phyloP scores from a whole-genome alignment of 2,797 vertebrate genomes.

The Mycteria americana region DNA sequence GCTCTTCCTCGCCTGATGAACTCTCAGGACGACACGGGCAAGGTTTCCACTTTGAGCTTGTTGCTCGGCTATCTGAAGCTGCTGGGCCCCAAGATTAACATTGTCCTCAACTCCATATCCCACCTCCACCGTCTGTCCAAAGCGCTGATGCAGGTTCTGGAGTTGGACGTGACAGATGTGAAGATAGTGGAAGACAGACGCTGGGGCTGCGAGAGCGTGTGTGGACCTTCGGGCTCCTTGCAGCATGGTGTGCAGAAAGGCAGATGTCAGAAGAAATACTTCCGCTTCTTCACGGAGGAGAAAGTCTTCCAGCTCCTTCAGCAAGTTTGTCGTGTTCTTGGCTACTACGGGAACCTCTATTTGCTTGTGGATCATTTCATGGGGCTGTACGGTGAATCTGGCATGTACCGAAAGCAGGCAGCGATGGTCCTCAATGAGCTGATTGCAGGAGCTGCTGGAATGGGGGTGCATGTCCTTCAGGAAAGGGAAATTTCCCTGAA shows the following conservation, averaged over 20 bases:
- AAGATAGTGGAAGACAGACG: slow-evolving; percentile 86
- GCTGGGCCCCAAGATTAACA: slow-evolving; percentile 82
- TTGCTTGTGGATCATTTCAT: slow-evolving; percentile 89
- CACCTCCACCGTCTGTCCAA: slow-evolving; percentile 89
- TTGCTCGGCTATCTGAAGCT: slow-evolving; percentile 91
- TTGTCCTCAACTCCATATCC: slow-evolving; percentile 82
- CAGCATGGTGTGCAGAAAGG: not conserved
- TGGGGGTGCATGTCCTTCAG: slow-evolving; percentile 62
- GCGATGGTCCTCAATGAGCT: slow-evolving; percentile 90
- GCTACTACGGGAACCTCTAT: slow-evolving; percentile 87
- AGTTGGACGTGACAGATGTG: slow-evolving; percentile 86
- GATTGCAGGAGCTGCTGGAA: slow-evolving; percentile 81
- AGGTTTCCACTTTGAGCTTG: slow-evolving; percentile 84
- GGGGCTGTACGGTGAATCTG: slow-evolving; percentile 84
- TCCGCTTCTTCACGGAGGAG: slow-evolving; percentile 88
- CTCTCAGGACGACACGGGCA: slow-evolving; percentile 87
- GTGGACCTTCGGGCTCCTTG: not conserved
- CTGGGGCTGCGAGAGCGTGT: not conserved
- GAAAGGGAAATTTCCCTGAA: not conserved
- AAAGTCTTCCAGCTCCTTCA: slow-evolving; percentile 82
- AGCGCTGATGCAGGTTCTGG: slow-evolving; percentile 90
- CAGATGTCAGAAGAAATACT: slow-evolving; percentile 80
- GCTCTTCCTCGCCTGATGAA: slow-evolving; percentile 91
- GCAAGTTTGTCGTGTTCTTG: slow-evolving; percentile 85
- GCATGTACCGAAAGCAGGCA: slow-evolving; percentile 87